Base-by-base conservation (phyloP, 2,888 invertebrate species). In the Ditylenchus weischeri region DNA sequence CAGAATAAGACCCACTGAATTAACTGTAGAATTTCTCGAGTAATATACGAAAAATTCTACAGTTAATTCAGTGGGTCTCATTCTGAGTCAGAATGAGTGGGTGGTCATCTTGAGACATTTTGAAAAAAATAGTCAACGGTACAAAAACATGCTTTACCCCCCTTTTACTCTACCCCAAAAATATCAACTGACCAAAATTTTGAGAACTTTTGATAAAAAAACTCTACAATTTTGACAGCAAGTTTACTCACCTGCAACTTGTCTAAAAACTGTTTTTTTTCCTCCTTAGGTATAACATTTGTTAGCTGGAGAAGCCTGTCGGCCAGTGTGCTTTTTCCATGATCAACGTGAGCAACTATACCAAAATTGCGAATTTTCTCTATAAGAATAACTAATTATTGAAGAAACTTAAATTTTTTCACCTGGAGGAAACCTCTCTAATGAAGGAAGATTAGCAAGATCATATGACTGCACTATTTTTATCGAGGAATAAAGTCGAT, bases 291-390 rank as follows among this genome's bases (percentile, higher is more conserved):
- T 47, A 79, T 72, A 47, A 66, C 78, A 74, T 93, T 94, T 21
- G 94, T 93, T 65, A 90, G 85, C 87, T 96, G 95, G 18, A 98
- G 84, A n/a, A 98, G 84, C 66, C 96, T 87, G 84, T 98, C 96
- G 0, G 96, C 94, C 68, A 98, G 85, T 0, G 96, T 98, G 84
- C 93, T 93, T 86, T 98, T 98, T 0, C 96, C 96, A 86, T 96
- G 96, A 84, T 98, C 96, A 0, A 98, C 91, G 85, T 98, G 96
- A n/a, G 96, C 96, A 72, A 98, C 92, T 79, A 98, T 95, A 84
- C 93, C 91, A 83, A 95, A 94, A 84, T 95, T 95, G 67, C 94
- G 87, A 57, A 93, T 92, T 68, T 77, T 80, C 21, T 81, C 79
- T 73, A 35, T 60, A 72, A 65, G 11, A 15, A 54, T 15, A 18